Conservation (phyloP, 1,140 invertebrate genomes). For the Coptotermes formosanus region DNA sequence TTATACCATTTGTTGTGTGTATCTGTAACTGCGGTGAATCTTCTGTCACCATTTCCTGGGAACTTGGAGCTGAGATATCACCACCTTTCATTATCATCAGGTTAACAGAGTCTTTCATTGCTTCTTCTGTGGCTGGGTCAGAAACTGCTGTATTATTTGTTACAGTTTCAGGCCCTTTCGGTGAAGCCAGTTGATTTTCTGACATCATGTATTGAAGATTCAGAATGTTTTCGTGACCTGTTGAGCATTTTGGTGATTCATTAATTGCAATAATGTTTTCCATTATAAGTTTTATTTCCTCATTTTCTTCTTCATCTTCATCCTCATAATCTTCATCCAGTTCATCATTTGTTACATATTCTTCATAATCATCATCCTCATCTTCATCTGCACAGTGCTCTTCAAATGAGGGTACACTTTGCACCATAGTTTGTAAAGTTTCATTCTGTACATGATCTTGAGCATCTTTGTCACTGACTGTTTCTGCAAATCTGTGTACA, state of each 20-base stretch:
- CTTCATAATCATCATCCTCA: slow-evolving; percentile 37
- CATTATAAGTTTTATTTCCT: slow-evolving; percentile 39
- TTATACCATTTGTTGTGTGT: neutral
- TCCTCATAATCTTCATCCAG: slow-evolving; percentile 46
- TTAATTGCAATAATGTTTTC: slow-evolving; percentile 50
- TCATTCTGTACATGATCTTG: neutral
- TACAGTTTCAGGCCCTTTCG: neutral
- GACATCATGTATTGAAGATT: neutral
- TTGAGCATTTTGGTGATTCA: slow-evolving; percentile 39
- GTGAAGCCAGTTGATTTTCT: neutral
- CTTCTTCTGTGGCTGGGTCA: neutral
- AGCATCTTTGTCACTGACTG: neutral
- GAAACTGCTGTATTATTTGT: neutral
- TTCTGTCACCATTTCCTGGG: neutral
- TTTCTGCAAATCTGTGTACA: neutral
- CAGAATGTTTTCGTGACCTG: neutral
- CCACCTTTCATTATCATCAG: too few species aligned
- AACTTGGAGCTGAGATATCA: too few species aligned
- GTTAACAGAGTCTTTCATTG: neutral
- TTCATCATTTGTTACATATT: slow-evolving; percentile 51
- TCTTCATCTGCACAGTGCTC: slow-evolving; percentile 13
- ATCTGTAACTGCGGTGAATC: neutral
- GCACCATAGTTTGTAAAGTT: neutral
- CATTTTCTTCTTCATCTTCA: slow-evolving; percentile 39
- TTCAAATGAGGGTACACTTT: neutral